Base-by-base conservation (phyloP, 2,113 vertebrate species). In the Syngnathoides biaculeatus region DNA sequence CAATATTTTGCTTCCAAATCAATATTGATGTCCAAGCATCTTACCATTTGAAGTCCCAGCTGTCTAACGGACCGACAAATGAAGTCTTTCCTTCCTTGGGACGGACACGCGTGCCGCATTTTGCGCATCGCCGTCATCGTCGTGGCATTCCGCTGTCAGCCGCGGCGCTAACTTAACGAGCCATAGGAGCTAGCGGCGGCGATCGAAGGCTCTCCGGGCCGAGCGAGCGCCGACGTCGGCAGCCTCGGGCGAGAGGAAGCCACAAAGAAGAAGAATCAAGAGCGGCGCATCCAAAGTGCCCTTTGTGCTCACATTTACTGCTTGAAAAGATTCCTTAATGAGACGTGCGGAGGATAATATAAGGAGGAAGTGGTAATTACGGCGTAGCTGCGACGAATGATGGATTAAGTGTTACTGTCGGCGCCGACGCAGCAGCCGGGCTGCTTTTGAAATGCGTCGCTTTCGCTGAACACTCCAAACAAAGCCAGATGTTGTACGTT, bases 91-190 rank as follows among this genome's bases (percentile, higher is more conserved):
- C 52, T 8, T 55, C 12, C 52, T 8, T 55, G 5, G 1, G 7
- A 19, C 20, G 30, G 38, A 38, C 56, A 35, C 30, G 40, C 58
- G 22, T 40, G 30, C 20, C 30, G 30, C 55, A 0, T 59, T 59
- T 38, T 59, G 57, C 8, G 30, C 57, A 35, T 35, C 57, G 35
- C 20, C 30, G 20, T 35, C 30, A 35, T 35, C 57, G 20, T 38
- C 30, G 20, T 88, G 77, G 79, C 80, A 89, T 91, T 86, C 90
- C 88, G 71, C 63, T 78, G 81, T 82, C 71, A 69, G 70, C 66
- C 15, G 12, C 69, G 84, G 90, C 86, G 65, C 90, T 91, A 93
- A 89, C 91, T 91, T 90, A 91, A 90, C 90, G 85, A 61, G 77
- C 76, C 89, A 88, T 89, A 89, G 84, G 90, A 91, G 83, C 85